Evolutionary conservation across 2,113 vertebrate species (phyloP).

Genomic region (Microcebus murinus): DNA sequence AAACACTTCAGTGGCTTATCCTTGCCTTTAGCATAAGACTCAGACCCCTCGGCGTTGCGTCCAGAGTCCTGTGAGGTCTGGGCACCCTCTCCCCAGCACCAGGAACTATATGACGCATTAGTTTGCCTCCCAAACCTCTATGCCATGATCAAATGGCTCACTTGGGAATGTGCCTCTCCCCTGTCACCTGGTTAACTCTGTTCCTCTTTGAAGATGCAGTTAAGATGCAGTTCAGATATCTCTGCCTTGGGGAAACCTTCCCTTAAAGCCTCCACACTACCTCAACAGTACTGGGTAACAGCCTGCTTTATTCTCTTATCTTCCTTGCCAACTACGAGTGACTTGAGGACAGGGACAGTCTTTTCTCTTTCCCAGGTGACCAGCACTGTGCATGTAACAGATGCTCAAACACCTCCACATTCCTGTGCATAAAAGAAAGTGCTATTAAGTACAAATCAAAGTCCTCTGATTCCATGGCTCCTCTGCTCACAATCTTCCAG

Average conservation of each 20-base stretch:
- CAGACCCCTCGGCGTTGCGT: neutral
- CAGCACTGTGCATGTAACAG: neutral
- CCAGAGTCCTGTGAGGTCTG: too few relatives aligned
- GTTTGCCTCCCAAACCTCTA: neutral
- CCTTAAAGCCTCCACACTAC: neutral
- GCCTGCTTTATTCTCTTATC: neutral
- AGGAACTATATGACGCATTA: rapidly evolving
- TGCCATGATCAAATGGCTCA: neutral
- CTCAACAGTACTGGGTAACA: rapidly evolving
- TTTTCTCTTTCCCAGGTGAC: neutral
- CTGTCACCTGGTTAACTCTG: neutral
- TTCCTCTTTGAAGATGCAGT: neutral
- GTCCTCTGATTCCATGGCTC: neutral
- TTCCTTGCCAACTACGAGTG: neutral
- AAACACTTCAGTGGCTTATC: neutral
- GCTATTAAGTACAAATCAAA: too few relatives aligned
- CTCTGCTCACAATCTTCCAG: neutral
- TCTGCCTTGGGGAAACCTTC: neutral
- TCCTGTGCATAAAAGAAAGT: neutral
- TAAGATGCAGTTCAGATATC: neutral
- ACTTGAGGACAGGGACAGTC: neutral
- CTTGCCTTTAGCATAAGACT: neutral
- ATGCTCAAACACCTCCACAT: too few relatives aligned
- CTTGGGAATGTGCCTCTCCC: neutral
- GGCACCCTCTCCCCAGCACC: neutral